Base-by-base conservation (phyloP, 2,797 vertebrate species). In the Ambastaia sidthimunki region DNA sequence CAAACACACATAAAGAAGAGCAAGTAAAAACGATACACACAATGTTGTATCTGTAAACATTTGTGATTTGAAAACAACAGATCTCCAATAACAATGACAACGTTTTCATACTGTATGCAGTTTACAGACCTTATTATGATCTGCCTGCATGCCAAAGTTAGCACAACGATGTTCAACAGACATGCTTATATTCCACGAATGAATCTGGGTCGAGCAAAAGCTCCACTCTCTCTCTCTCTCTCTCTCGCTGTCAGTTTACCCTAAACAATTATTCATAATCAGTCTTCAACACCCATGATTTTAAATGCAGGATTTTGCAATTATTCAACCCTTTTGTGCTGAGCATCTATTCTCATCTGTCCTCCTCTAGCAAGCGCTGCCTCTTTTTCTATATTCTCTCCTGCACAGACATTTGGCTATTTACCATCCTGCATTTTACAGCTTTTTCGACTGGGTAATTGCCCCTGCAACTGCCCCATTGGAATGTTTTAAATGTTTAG, bases 101-200 rank as follows among this genome's bases (percentile, higher is more conserved):
- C 10, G 2, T 44, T 13, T 62, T 16, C 34, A 0, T 57, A 7
- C n/a, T n/a, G n/a, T n/a, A n/a, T n/a, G n/a, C 19, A 34, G 18
- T 63, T 23, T 1, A 21, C 59, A 10, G 90, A 98, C 98, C 96
- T 99, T 99, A 88, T 99, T 99, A 54, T 92, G 91, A 80, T 95
- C 94, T 68, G 95, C 93, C 78, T 96, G 95, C 98, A 99, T 99
- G 72, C 96, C 96, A 28, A 99, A 99, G 90, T 99, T 97, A 0
- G 97, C 92, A 91, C 98, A 99, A 78, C 97, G 94, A 85, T 99
- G 98, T 86, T 99, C 98, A 89, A 98, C 96, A 86, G 99, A 99
- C 96, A 98, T 98, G 89, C n/a, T 99, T 98, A 19, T 95, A 95
- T 85, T 99, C 98, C 73, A 96, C 93, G 73, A 99, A 99, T 78